These are phyloP conservation scores for Drosophila subobscura DNA, from an alignment of 1,140 invertebrate genomes.

Conservation along the genomic window DNA sequence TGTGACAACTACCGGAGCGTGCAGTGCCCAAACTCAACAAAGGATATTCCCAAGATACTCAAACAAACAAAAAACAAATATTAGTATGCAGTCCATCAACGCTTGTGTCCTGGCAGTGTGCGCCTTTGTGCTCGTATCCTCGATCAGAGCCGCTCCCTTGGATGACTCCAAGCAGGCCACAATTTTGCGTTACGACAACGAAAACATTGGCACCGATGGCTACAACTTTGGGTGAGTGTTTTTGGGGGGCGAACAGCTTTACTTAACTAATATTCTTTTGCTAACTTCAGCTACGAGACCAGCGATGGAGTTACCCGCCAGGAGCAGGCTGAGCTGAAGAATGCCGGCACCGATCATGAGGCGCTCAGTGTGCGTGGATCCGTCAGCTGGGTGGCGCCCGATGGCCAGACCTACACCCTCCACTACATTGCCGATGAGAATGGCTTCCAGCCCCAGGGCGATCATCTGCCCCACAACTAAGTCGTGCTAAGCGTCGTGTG, in stretches of 20 bases:
- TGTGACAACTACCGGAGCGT: slow-evolving; percentile 63
- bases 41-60: slow-evolving; percentile 4
- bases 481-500: background rate
- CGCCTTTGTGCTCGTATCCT: slow-evolving; percentile 42
- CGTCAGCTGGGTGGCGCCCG: slow-evolving; percentile 87
- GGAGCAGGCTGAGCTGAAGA: slow-evolving; percentile 86
- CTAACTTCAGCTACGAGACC: slow-evolving; percentile 86
- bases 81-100: slow-evolving; percentile 61
- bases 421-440: slow-evolving; percentile 90
- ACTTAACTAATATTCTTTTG: background rate
- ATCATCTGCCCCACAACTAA: slow-evolving; percentile 84
- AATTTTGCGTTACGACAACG: slow-evolving; percentile 83
- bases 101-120: slow-evolving; percentile 56
- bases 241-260: background rate
- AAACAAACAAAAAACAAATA: background rate
- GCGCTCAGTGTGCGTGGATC: slow-evolving; percentile 86
- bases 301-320: slow-evolving; percentile 87
- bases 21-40: slow-evolving; percentile 7
- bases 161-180: slow-evolving; percentile 77
- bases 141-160: slow-evolving; percentile 61
- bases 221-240: slow-evolving; percentile 84
- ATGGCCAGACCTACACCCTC: slow-evolving; percentile 87
- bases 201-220: slow-evolving; percentile 84
- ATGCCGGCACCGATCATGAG: slow-evolving; percentile 85
- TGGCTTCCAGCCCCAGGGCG: slow-evolving; percentile 88